Conservation (phyloP, 2,888 invertebrate species). For the Cheilosia grossa region DNA sequence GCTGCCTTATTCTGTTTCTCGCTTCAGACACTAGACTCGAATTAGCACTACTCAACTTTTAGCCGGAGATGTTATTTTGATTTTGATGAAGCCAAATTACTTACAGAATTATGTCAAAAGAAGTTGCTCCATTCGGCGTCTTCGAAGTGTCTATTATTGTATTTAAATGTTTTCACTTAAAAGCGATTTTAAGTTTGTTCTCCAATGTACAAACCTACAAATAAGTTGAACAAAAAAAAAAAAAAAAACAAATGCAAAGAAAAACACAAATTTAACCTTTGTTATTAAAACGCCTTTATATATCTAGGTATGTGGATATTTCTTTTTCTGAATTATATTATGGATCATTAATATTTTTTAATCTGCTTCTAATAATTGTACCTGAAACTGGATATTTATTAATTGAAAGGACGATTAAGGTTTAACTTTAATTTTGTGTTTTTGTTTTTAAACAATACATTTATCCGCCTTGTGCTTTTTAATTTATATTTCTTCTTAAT, state of each 20-base stretch:
- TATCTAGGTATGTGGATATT: neutral
- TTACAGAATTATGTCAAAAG: too few relatives aligned
- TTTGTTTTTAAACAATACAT: conserved; percentile 7
- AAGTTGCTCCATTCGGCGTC: too few relatives aligned
- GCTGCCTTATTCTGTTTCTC: too few relatives aligned
- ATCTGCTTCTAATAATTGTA: neutral
- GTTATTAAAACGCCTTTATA: neutral
- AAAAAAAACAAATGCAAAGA: neutral
- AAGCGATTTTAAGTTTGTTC: too few relatives aligned
- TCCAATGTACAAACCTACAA: too few relatives aligned
- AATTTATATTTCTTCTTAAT: conserved; percentile 3
- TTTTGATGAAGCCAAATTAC: too few relatives aligned
- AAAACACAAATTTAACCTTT: neutral
- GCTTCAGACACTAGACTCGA: too few relatives aligned
- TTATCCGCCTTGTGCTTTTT: conserved; percentile 21
- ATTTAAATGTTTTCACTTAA: too few relatives aligned
- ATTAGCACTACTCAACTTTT: too few relatives aligned
- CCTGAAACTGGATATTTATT: neutral
- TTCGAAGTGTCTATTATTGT: too few relatives aligned
- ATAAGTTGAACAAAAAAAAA: too few relatives aligned
- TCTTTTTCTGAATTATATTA: neutral
- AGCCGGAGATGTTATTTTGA: too few relatives aligned
- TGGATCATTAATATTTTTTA: neutral
- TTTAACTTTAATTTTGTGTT: neutral
- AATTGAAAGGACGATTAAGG: neutral